Evolutionary conservation across 2,113 vertebrate species (phyloP).

Genomic region (Gila orcuttii): DNA sequence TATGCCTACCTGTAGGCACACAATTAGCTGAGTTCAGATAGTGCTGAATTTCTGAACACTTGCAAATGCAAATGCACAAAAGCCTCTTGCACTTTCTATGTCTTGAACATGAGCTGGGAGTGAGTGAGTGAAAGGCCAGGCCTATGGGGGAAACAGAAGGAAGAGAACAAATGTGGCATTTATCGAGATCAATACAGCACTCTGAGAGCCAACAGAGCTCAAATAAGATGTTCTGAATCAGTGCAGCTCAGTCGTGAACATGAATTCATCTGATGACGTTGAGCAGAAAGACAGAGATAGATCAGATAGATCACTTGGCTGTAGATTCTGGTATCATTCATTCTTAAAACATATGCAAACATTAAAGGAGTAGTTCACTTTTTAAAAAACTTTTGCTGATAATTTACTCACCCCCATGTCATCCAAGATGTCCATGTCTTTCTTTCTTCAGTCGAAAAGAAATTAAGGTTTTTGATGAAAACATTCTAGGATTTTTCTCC

Average conservation of each 20-base stretch:
- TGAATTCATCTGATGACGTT: conserved; percentile 41
- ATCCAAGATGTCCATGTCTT: no score
- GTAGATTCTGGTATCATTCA: background rate
- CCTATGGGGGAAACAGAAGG: conserved; percentile 51
- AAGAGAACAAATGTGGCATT: conserved; percentile 61
- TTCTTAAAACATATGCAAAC: background rate
- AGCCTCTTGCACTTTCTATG: conserved; percentile 45
- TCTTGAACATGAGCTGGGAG: conserved; percentile 43
- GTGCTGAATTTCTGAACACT: conserved; percentile 39
- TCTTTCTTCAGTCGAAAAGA: no score
- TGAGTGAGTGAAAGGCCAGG: conserved; percentile 51
- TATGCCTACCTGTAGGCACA: conserved; percentile 39
- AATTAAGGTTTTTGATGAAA: no score
- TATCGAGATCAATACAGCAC: conserved; percentile 58
- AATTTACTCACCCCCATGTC: no score
- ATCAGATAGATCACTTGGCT: conserved; percentile 37
- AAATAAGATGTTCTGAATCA: conserved; percentile 53
- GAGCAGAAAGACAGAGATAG: conserved; percentile 3
- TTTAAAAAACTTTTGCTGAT: no score
- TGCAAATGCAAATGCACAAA: conserved; percentile 33
- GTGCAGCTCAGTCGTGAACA: conserved; percentile 7
- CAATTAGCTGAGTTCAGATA: conserved; percentile 37
- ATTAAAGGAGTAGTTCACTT: no score
- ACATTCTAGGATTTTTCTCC: no score
- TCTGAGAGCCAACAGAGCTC: conserved; percentile 39